Percentiles rank a stretch among this genome's conserved stretches.
Conservation (phyloP, 2,113 vertebrate species). For the Eudyptes chrysolophus region DNA sequence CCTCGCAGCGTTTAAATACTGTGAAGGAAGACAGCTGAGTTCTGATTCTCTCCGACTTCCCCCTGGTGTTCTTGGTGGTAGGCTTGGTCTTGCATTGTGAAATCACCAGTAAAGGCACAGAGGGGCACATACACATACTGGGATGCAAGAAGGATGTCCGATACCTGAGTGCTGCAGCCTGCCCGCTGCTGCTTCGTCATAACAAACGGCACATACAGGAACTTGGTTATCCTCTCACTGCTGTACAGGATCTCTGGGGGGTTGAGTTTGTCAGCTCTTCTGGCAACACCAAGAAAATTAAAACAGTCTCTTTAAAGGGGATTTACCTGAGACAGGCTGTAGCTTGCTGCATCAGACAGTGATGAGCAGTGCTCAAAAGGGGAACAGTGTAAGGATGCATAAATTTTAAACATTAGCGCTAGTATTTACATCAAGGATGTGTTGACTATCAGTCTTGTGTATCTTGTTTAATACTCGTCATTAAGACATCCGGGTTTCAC, state of each 20-base stretch:
- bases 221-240: not conserved
- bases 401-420: not conserved
- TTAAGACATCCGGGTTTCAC: not conserved
- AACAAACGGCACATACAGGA: fast-evolving
- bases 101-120: not conserved
- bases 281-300: not conserved
- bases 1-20: not conserved
- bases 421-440: not conserved
- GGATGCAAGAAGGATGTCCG: not conserved
- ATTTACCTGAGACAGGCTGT: not conserved
- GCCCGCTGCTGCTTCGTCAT: not conserved
- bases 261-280: not conserved
- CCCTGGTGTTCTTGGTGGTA: not conserved
- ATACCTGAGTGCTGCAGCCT: not conserved
- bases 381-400: not conserved
- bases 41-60: not conserved
- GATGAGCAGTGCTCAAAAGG: not conserved
- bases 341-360: not conserved
- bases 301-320: not conserved
- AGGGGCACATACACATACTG: fast-evolving
- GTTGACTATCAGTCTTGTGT: not conserved
- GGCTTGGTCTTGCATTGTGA: not conserved
- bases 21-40: not conserved
- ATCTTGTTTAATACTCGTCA: not conserved
- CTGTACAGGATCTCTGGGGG: not conserved